A percentile compares a stretch with the other conserved stretches of the same genome.
Evolutionary conservation across 2,888 invertebrate genomes (phyloP).

Genomic region (Cordilura impudica): DNA sequence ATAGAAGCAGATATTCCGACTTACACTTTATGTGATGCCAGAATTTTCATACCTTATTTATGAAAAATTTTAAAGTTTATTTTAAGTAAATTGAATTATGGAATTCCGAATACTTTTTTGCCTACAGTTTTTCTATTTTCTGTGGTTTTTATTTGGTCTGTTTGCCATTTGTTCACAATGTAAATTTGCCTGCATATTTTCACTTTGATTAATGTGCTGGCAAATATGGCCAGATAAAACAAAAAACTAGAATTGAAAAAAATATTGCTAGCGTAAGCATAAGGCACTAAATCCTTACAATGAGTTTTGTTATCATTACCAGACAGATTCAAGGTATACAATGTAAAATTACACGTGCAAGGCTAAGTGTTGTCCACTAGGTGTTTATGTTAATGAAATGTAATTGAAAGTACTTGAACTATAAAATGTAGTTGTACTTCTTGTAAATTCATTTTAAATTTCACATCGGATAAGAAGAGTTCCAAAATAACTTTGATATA

Average conservation of each 20-base stretch:
- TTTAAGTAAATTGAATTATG: no score
- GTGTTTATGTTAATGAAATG: conserved; percentile 46
- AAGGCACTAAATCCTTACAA: conserved; percentile 56
- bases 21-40: no score
- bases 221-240: conserved; percentile 65
- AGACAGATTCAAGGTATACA: conserved; percentile 60
- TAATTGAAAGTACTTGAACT: conserved; percentile 60
- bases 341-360: background rate
- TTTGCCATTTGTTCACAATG: conserved; percentile 58
- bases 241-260: conserved; percentile 16
- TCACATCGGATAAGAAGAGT: no score
- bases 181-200: conserved; percentile 65
- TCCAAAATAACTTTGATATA: no score
- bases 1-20: no score
- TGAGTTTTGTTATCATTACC: conserved; percentile 55
- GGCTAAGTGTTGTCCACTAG: background rate
- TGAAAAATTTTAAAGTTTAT: no score
- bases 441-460: no score
- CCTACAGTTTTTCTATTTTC: conserved; percentile 27
- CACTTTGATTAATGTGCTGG: conserved; percentile 67
- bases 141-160: conserved; percentile 31
- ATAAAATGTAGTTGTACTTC: conserved; percentile 29
- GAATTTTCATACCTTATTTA: no score
- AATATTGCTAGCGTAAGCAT: conserved; percentile 61
- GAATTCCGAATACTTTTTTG: no score